Base-by-base conservation (phyloP, 92 coral and sea anemone genomes). In the Parazoanthus swiftii region DNA sequence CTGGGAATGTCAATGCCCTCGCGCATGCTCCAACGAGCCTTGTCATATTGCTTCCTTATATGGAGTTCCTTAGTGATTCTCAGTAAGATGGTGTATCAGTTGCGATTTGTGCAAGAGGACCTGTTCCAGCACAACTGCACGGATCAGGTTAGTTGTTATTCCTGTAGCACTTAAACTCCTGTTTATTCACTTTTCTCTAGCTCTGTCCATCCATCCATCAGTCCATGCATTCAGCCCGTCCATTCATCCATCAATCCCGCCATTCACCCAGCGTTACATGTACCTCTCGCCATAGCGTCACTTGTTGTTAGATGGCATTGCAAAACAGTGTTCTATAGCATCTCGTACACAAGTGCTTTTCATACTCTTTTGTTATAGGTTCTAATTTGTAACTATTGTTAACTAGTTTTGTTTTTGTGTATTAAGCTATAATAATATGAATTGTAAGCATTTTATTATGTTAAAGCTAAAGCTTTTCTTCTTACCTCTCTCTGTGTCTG, bases 61-160 rank as follows among this genome's bases (percentile, higher is more conserved):
- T 96, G 99, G 99, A 96, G 99, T 72, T 96, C 99, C 15, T 81
- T 96, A 18, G 99, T 96, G 75, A 94, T 96, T 59, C 90, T 96
- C 63, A 95, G 98, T 76, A 96, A 96, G 85, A 96, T 96, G 99
- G 90, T 29, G 33, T 96, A 96, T 90, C 99, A 96, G 79, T 88
- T 96, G 82, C 92, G 96, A 51, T 96, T 96, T 83, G 99, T 95
- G 58, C 99, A 97, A 85, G 99, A 97, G 36, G 99, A 97, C 89
- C 89, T 95, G 35, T 97, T 97, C 89, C 99, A 95, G 76, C 99
- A 97, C 90, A 97, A 97, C 87, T 97, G 99, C 36, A 95, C 99
- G 4, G 95, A 93, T 85, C 94, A 93, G 98, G 99, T 97, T 37
- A 72, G 97, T 42, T 4, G 54, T 21, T 58, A 13, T 78, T 1